phyloP scores from a whole-genome alignment of 2,888 invertebrate species.

The Ypsolopha scabrella region DNA sequence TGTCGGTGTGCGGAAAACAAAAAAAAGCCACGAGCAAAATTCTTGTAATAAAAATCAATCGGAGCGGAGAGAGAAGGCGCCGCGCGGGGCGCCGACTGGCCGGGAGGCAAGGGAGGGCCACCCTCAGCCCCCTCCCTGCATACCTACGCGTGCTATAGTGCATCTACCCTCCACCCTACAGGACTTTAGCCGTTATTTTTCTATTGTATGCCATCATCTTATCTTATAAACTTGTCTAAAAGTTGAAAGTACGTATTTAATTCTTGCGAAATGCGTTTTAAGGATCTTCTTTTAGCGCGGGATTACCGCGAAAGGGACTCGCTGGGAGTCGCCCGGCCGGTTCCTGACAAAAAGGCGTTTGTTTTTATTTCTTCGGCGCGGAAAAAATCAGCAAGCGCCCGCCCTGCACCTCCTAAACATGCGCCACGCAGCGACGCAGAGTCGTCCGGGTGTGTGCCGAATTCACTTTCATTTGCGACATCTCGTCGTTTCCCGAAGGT shows the following conservation, averaged over 20 bases:
- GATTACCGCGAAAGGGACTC: conserved; percentile 12
- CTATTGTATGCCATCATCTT: conserved; percentile 11
- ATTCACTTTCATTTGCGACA: conserved; percentile 72
- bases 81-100: conserved; percentile 60
- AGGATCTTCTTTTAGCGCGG: background rate
- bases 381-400: conserved; percentile 64
- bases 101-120: conserved; percentile 35
- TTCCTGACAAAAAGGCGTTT: conserved; percentile 62
- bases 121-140: conserved; percentile 28
- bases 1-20: conserved; percentile 58
- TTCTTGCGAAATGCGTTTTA: background rate
- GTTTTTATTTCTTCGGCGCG: conserved; percentile 69
- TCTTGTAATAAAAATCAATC: conserved; percentile 72
- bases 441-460: conserved; percentile 61
- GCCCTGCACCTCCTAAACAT: conserved; percentile 70
- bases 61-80: conserved; percentile 67
- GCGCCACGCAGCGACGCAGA: conserved; percentile 71
- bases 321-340: conserved; percentile 31
- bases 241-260: conserved; percentile 4
- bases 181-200: conserved; percentile 13
- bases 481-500: conserved; percentile 66
- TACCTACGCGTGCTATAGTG: conserved; percentile 43
- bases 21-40: conserved; percentile 62
- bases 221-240: conserved; percentile 15
- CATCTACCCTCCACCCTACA: conserved; percentile 37